phyloP scores from a whole-genome alignment of 53 echinoderm and acorn worm species.

The Luidia sarsii region DNA sequence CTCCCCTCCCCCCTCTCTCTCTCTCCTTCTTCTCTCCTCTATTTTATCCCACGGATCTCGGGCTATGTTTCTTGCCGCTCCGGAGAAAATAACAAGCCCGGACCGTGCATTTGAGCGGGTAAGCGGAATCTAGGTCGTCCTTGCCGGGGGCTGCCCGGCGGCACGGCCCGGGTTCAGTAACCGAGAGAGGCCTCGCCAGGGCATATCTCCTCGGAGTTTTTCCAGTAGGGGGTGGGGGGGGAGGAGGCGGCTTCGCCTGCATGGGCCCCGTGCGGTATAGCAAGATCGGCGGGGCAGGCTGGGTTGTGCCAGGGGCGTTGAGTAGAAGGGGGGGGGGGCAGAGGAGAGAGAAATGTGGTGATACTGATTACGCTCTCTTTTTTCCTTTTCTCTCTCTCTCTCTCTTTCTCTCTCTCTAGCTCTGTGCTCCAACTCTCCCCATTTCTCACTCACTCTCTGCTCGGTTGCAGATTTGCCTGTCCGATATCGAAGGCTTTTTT shows the following conservation, averaged over 20 bases:
- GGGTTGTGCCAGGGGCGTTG: slow-evolving; percentile 27
- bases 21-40: not conserved
- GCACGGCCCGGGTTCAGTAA: slow-evolving; percentile 69
- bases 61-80: slow-evolving; percentile 58
- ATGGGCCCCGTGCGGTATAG: no score
- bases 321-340: no score
- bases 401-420: not conserved
- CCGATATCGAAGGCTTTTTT: slow-evolving; percentile 50
- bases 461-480: slow-evolving; percentile 41
- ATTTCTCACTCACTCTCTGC: no score
- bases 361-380: slow-evolving; percentile 51
- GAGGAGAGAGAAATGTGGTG: slow-evolving; percentile 49
- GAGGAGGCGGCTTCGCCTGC: no score
- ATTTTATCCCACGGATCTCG: slow-evolving; percentile 59
- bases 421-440: no score
- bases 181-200: slow-evolving; percentile 59
- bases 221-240: not conserved
- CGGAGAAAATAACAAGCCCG: slow-evolving; percentile 36
- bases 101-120: slow-evolving; percentile 59
- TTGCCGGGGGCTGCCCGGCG: slow-evolving; percentile 36
- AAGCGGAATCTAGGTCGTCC: slow-evolving; percentile 61
- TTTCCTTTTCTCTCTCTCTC: not conserved
- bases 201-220: slow-evolving; percentile 55
- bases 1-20: not conserved
- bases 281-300: slow-evolving; percentile 27